Evolutionary conservation across 2,888 invertebrate genomes (phyloP).

Genomic region (Drosophila bunnanda): DNA sequence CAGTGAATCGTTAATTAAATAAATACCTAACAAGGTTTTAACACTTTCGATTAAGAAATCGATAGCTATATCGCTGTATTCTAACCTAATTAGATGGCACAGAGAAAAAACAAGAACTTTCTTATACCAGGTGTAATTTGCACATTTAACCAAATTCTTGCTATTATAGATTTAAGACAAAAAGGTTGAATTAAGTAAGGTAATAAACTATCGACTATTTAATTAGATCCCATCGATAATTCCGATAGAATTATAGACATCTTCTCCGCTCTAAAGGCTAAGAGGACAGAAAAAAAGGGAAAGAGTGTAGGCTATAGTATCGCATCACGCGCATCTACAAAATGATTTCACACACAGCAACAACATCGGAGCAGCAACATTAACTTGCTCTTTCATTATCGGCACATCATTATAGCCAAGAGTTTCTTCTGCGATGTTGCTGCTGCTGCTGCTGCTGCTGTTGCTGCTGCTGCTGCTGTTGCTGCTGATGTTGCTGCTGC

Average conservation of each 20-base stretch:
- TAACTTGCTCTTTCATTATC: slow-evolving; percentile 68
- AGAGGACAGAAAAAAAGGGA: background rate
- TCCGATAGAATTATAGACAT: background rate
- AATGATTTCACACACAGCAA: slow-evolving; percentile 59
- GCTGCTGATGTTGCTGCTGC: slow-evolving; percentile 8
- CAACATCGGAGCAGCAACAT: slow-evolving; percentile 36
- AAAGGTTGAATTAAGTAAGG: background rate
- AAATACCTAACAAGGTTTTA: background rate
- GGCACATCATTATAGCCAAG: slow-evolving; percentile 57
- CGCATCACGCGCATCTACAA: slow-evolving; percentile 69
- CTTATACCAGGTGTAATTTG: background rate
- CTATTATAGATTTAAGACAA: background rate
- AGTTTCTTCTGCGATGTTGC: slow-evolving; percentile 41
- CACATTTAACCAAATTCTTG: background rate
- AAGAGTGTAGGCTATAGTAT: slow-evolving; percentile 60
- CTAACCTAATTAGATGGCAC: background rate
- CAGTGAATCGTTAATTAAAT: background rate
- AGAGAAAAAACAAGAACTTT: background rate
- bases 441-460: slow-evolving; percentile 10
- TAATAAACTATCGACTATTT: background rate
- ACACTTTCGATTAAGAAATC: background rate
- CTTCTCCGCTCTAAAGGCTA: background rate
- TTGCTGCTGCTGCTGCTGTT: slow-evolving; percentile 8
- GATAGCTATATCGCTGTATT: background rate
- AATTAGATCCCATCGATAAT: background rate